Conservation (phyloP, 2,888 invertebrate genomes). For the Gymnoscelis rufifasciata region DNA sequence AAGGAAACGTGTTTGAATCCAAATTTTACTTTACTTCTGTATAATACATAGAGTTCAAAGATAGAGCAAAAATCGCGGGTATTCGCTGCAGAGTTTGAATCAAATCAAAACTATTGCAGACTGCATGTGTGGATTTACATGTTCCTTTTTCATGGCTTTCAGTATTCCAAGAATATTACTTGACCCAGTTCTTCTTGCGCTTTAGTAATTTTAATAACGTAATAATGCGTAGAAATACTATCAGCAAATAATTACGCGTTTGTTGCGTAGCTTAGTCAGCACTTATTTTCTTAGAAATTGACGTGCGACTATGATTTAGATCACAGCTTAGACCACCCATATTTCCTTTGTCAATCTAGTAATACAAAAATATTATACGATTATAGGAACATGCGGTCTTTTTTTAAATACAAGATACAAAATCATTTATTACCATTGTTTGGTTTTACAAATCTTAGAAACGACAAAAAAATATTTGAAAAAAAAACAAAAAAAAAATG, state of each 20-base stretch:
- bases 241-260: conserved; percentile 7
- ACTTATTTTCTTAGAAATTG: conserved; percentile 1
- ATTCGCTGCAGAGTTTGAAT: neutral
- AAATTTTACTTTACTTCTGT: too few species aligned
- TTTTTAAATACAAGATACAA: too few species aligned
- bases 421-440: too few species aligned
- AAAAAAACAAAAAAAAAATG: too few species aligned
- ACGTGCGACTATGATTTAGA: neutral
- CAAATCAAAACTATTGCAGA: neutral
- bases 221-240: conserved; percentile 1
- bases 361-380: too few species aligned
- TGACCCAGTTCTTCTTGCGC: conserved; percentile 6
- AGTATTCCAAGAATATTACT: conserved; percentile 14
- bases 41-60: neutral
- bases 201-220: neutral
- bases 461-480: too few species aligned
- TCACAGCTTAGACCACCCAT: neutral
- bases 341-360: too few species aligned
- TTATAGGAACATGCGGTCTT: too few species aligned
- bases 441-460: too few species aligned
- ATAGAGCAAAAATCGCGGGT: neutral
- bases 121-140: neutral
- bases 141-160: neutral
- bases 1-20: too few species aligned
- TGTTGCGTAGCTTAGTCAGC: conserved; percentile 9